A percentile compares a stretch with the other conserved stretches of the same genome.
Conservation (phyloP, 2,888 invertebrate species). For the Koerneria pararmatus region DNA sequence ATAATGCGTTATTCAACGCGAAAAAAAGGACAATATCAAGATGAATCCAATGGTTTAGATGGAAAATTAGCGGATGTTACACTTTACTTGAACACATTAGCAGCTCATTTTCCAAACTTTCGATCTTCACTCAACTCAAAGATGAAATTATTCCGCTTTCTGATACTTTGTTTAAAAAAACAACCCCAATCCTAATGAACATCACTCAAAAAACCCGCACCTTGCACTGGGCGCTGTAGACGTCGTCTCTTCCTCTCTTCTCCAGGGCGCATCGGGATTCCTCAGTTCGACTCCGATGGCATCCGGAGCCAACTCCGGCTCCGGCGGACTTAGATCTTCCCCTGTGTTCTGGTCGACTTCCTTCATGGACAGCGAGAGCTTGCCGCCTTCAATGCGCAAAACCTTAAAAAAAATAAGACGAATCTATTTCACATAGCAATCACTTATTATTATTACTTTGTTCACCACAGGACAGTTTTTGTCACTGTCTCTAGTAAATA, state of each 20-base stretch:
- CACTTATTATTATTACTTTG: too few relatives aligned
- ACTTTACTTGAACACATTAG: too few relatives aligned
- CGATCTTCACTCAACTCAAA: too few relatives aligned
- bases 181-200: background rate
- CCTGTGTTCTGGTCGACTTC: conserved; percentile 91
- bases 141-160: too few relatives aligned
- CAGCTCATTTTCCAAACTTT: too few relatives aligned
- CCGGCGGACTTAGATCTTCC: conserved; percentile 61
- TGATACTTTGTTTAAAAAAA: too few relatives aligned
- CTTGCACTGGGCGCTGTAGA: background rate
- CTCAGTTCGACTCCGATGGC: conserved; percentile 42
- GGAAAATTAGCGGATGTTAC: too few relatives aligned
- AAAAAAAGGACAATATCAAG: too few relatives aligned
- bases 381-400: conserved; percentile 84
- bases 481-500: too few relatives aligned
- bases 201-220: background rate
- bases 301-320: conserved; percentile 38
- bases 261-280: conserved; percentile 47
- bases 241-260: conserved; percentile 27
- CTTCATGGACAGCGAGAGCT: conserved; percentile 70
- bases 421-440: background rate
- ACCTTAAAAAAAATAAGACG: conserved; percentile 68
- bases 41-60: too few relatives aligned
- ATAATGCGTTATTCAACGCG: too few relatives aligned
- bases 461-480: too few relatives aligned